phyloP scores from a whole-genome alignment of 2,797 vertebrate genomes.

The Galaxias olidus region DNA sequence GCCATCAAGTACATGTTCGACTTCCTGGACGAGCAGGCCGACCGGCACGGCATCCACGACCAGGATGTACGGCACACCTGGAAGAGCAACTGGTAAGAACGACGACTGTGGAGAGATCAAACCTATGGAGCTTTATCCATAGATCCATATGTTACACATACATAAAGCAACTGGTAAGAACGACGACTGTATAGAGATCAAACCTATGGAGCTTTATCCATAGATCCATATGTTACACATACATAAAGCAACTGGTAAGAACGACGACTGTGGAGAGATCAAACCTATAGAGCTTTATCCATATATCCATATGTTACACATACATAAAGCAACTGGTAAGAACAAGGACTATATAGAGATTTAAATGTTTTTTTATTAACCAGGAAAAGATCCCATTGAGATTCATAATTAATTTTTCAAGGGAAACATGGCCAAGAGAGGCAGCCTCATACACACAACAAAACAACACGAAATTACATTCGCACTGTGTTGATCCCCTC shows the following conservation, averaged over 20 bases:
- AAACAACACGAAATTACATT: too few species aligned
- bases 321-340: conserved; percentile 96
- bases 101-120: too few species aligned
- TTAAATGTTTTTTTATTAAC: too few species aligned
- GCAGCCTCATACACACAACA: too few species aligned
- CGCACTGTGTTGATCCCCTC: background rate
- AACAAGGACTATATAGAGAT: too few species aligned
- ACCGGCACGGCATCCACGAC: conserved; percentile 93
- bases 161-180: conserved; percentile 96
- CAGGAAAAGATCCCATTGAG: too few species aligned
- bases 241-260: conserved; percentile 96
- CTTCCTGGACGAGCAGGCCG: conserved; percentile 97
- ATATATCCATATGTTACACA: background rate
- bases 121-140: background rate
- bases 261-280: too few species aligned
- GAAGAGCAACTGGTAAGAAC: conserved; percentile 96
- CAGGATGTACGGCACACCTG: conserved; percentile 95
- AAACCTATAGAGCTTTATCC: background rate
- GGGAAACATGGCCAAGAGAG: too few species aligned
- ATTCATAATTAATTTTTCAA: too few species aligned
- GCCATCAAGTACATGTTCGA: conserved; percentile 99
- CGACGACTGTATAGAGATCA: too few species aligned
- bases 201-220: background rate
- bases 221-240: background rate
- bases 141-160: background rate